phyloP scores from a whole-genome alignment of 2,888 invertebrate species.

The Thalpophila matura region DNA sequence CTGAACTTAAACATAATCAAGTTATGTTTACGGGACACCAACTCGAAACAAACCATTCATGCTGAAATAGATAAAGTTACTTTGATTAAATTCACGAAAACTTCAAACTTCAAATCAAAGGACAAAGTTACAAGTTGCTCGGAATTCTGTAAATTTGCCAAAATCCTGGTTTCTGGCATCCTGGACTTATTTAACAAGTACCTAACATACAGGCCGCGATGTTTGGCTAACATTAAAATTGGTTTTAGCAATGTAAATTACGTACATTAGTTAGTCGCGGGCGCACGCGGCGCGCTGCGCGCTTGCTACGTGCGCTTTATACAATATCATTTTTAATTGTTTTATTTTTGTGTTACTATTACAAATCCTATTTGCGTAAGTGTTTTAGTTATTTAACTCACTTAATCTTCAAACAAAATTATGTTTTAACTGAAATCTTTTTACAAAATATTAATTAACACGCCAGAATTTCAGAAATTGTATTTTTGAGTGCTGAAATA shows the following conservation, averaged over 20 bases:
- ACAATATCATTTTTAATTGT: constrained; percentile 16
- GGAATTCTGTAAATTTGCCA: constrained; percentile 58
- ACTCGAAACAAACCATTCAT: constrained; percentile 64
- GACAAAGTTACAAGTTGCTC: constrained; percentile 66
- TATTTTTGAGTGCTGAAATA: no score
- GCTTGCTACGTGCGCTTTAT: constrained; percentile 10
- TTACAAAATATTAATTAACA: no score
- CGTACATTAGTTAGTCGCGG: constrained; percentile 44
- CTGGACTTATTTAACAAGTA: constrained; percentile 53
- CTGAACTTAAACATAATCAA: constrained; percentile 60
- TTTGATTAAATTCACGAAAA: constrained; percentile 72
- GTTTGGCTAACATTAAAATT: constrained; percentile 50
- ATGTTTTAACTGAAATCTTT: not conserved
- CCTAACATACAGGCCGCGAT: constrained; percentile 21
- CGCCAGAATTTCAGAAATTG: no score
- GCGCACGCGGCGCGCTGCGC: constrained; percentile 10
- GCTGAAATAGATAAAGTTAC: constrained; percentile 72
- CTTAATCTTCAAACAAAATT: constrained; percentile 10
- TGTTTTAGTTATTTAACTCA: not conserved
- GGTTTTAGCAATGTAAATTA: constrained; percentile 58
- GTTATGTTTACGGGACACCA: constrained; percentile 61
- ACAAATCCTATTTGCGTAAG: constrained; percentile 6
- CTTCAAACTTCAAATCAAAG: constrained; percentile 69
- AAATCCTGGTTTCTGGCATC: constrained; percentile 49
- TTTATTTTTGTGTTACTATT: constrained; percentile 23